These are phyloP conservation scores for Mormyrus proboscirostris DNA, from an alignment of 2,797 vertebrate species.

Conservation along the genomic window DNA sequence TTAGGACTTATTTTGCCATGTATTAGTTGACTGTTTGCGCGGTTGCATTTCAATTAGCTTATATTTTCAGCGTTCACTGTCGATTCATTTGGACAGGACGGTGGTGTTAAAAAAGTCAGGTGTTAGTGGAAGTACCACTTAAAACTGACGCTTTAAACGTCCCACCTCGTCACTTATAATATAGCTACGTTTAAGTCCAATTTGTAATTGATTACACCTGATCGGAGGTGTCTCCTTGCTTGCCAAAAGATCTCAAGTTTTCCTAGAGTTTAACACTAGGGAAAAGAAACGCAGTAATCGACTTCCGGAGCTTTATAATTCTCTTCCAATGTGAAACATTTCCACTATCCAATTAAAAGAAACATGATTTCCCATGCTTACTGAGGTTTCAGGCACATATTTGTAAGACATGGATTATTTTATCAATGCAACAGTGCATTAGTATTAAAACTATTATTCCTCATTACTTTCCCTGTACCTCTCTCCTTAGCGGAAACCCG, in stretches of 20 bases:
- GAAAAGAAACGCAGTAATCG: constrained; percentile 3
- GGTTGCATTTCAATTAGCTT: background rate
- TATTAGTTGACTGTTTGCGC: background rate
- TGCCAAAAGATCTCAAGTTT: constrained; percentile 14
- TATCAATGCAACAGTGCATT: background rate
- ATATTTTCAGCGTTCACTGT: background rate
- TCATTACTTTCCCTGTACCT: background rate
- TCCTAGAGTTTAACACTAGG: background rate
- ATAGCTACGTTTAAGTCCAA: background rate
- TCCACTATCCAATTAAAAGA: constrained; percentile 39
- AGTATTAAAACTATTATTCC: background rate
- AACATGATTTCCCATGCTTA: background rate
- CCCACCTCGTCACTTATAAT: constrained; percentile 10
- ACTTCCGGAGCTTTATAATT: constrained; percentile 20
- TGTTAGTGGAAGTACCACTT: background rate
- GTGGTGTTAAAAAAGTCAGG: background rate
- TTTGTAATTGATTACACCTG: background rate
- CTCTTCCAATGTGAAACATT: constrained; percentile 57
- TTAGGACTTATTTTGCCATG: background rate
- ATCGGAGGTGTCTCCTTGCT: background rate
- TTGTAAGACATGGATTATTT: background rate
- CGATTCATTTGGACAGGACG: background rate
- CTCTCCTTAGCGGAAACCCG: background rate
- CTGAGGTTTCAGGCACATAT: background rate
- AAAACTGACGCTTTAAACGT: constrained; percentile 27